Base-by-base conservation (phyloP, 2,113 vertebrate species). In the Larimichthys crocea region DNA sequence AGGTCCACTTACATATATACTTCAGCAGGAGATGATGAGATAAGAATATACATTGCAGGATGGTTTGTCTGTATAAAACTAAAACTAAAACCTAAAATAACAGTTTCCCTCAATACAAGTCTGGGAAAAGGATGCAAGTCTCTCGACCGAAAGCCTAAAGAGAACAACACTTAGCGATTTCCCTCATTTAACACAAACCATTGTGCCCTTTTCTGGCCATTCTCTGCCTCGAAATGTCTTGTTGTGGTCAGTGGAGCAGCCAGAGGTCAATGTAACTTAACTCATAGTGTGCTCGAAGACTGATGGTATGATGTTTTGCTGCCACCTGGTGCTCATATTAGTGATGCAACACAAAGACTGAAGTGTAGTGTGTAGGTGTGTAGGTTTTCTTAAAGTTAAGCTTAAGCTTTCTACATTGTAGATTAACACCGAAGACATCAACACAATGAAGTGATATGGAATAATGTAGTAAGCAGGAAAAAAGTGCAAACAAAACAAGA, bases 301-400 rank as follows among this genome's bases (percentile, higher is more conserved):
- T 9, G 29, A 8, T 42, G 15, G 16, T 17, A 11, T 26, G 15
- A 78, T 68, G n/a, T 52, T 73, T 71, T 85, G 77, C 86, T 87
- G 88, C 91, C 86, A 87, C 61, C 92, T 92, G 61, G 70, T 80
- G 83, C 11, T 49, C 19, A 35, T n/a, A 15, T 15, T 40, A 17
- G 3, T 24, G 2, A 0, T 60, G 57, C 8, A 64, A 20, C 3
- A 15, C 1, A 42, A 10, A 40, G 26, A 9, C 10, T 4, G 22
- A n/a, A 29, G 6, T 4, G 10, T 10, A 29, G 5, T 5, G 10
- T 48, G 6, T 48, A n/a, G 0, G 24, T 26, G 24, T 26, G 24
- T 16, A 16, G 7, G 16, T 15, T 49, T 16, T 49, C 5, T 44
- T 49, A 22, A 35, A 24, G 24, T 1, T 49, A 3, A 2, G 26